phyloP scores from a whole-genome alignment of 2,888 invertebrate genomes.

The Rhorus exstirpatorius region DNA sequence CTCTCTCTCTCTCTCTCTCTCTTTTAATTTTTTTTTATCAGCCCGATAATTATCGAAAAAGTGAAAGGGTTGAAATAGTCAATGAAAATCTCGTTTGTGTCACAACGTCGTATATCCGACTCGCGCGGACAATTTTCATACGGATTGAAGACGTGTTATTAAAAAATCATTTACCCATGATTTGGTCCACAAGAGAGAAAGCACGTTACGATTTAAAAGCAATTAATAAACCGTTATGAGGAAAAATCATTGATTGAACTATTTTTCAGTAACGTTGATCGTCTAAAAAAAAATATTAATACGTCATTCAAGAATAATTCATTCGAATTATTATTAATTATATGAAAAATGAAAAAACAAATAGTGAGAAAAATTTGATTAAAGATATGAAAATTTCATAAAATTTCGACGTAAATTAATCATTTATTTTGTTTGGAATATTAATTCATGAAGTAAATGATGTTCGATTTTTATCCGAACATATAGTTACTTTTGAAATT shows the following conservation, averaged over 20 bases:
- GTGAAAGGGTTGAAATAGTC: constrained; percentile 43
- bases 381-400: no score
- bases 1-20: constrained; percentile 49
- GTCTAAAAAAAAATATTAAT: no score
- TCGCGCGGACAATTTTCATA: constrained; percentile 24
- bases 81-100: constrained; percentile 18
- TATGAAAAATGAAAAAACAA: no score
- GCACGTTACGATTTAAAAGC: neutral
- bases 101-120: constrained; percentile 2
- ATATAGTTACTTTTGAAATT: no score
- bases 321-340: no score
- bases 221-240: neutral
- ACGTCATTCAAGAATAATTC: no score
- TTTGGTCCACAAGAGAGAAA: neutral
- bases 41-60: constrained; percentile 42
- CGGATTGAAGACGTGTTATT: constrained; percentile 21
- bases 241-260: neutral
- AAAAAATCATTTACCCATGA: constrained; percentile 38
- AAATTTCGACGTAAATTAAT: no score
- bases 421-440: no score
- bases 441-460: no score
- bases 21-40: constrained; percentile 38
- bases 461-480: no score
- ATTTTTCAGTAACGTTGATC: no score
- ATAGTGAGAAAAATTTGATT: no score